Evolutionary conservation across 2,888 invertebrate species (phyloP).

Genomic region (Crocallis elinguaria): DNA sequence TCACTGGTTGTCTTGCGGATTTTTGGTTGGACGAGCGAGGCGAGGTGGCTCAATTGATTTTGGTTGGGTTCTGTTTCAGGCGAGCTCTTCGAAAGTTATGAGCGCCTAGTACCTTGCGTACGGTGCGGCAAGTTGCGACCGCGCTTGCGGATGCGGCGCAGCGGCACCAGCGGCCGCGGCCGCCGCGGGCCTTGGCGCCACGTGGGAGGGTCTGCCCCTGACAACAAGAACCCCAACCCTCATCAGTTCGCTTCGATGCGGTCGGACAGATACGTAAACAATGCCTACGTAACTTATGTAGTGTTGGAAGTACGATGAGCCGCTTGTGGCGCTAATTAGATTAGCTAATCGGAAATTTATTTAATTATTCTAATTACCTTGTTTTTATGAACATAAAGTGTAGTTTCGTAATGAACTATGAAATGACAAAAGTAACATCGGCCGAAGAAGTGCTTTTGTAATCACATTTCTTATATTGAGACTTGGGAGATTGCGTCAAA

Average conservation of each 20-base stretch:
- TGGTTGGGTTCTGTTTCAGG: slow-evolving; percentile 16
- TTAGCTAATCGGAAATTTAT: too few species aligned
- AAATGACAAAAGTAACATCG: too few species aligned
- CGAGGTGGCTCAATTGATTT: slow-evolving; percentile 40
- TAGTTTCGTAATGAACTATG: too few species aligned
- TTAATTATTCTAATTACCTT: too few species aligned
- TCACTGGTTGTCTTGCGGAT: background rate
- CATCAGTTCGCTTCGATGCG: background rate
- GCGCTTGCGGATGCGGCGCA: slow-evolving; percentile 46
- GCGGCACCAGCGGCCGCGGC: slow-evolving; percentile 29
- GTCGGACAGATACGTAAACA: background rate
- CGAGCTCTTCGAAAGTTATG: slow-evolving; percentile 54
- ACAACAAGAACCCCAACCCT: slow-evolving; percentile 33
- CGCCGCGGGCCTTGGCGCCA: slow-evolving; percentile 36
- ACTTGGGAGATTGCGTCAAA: too few species aligned
- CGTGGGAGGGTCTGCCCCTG: slow-evolving; percentile 37
- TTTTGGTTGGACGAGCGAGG: slow-evolving; percentile 29
- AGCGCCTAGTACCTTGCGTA: slow-evolving; percentile 76
- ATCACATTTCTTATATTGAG: too few species aligned
- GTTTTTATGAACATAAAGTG: too few species aligned
- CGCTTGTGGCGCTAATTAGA: too few species aligned
- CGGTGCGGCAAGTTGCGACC: slow-evolving; percentile 70
- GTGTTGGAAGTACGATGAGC: too few species aligned
- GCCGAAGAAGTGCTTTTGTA: too few species aligned
- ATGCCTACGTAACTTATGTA: background rate